Evolutionary conservation across 1,140 invertebrate species (phyloP).

Genomic region (Notospermus geniculatus): DNA sequence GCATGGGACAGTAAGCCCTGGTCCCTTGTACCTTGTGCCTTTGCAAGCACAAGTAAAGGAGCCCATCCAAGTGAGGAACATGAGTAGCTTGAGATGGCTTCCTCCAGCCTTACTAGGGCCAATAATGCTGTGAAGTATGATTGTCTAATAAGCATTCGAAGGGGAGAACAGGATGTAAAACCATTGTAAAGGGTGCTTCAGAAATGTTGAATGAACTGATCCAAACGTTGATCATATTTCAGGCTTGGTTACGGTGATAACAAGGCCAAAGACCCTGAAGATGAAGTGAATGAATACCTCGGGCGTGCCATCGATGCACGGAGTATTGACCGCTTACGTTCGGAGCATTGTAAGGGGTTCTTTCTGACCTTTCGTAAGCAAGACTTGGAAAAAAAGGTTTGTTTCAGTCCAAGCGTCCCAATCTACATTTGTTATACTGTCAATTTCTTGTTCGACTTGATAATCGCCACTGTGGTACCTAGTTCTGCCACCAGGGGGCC

Average conservation of each 20-base stretch:
- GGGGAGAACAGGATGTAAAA: no score
- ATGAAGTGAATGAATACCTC: slow-evolving; percentile 92
- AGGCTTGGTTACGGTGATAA: slow-evolving; percentile 67
- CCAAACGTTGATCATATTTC: slow-evolving; percentile 25
- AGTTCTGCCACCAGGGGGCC: neutral
- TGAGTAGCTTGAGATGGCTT: no score
- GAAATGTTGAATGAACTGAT: no score
- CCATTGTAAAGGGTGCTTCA: no score
- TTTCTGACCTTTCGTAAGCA: slow-evolving; percentile 79
- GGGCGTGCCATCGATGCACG: slow-evolving; percentile 89
- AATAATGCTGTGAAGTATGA: no score
- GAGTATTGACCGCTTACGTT: slow-evolving; percentile 82
- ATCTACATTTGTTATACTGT: neutral
- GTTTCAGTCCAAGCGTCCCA: slow-evolving; percentile 11
- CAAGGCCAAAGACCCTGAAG: slow-evolving; percentile 67
- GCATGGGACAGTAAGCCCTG: no score
- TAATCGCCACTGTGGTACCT: neutral
- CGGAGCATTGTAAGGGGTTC: slow-evolving; percentile 81
- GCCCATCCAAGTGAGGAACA: no score
- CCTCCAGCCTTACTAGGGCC: no score
- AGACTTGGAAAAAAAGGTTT: slow-evolving; percentile 75
- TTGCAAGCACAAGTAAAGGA: no score
- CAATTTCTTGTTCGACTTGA: neutral
- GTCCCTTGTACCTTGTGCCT: no score
- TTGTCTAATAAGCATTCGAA: no score